Evolutionary conservation across 2,797 vertebrate species (phyloP).

Genomic region (Platyrinchus mystaceus): DNA sequence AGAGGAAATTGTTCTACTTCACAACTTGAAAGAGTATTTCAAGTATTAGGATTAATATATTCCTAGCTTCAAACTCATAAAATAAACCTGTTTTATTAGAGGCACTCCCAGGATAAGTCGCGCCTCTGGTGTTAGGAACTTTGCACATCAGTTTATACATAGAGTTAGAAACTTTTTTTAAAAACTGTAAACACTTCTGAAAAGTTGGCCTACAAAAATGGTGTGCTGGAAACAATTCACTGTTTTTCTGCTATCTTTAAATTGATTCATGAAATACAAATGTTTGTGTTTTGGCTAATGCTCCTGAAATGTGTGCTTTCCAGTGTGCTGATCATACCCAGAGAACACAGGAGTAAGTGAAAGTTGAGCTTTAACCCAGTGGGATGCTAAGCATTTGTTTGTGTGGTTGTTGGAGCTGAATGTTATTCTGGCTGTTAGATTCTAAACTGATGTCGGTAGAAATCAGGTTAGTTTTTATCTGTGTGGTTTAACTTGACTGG

Average conservation of each 20-base stretch:
- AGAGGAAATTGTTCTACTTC: neutral
- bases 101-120: neutral
- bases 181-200: neutral
- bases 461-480: neutral
- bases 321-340: neutral
- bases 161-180: neutral
- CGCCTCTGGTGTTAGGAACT: neutral
- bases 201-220: neutral
- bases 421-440: neutral
- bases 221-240: neutral
- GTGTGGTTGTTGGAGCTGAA: neutral
- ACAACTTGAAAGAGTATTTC: neutral
- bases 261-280: neutral
- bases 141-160: neutral
- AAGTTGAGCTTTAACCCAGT: neutral
- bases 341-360: neutral
- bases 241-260: neutral
- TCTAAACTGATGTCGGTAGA: neutral
- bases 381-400: neutral
- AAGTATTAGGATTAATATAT: neutral
- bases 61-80: neutral
- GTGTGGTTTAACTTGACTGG: conserved; percentile 3
- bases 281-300: neutral
- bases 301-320: neutral
- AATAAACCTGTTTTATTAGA: neutral